Conservation (phyloP, 2,113 vertebrate species). For the Centropus unirufus region DNA sequence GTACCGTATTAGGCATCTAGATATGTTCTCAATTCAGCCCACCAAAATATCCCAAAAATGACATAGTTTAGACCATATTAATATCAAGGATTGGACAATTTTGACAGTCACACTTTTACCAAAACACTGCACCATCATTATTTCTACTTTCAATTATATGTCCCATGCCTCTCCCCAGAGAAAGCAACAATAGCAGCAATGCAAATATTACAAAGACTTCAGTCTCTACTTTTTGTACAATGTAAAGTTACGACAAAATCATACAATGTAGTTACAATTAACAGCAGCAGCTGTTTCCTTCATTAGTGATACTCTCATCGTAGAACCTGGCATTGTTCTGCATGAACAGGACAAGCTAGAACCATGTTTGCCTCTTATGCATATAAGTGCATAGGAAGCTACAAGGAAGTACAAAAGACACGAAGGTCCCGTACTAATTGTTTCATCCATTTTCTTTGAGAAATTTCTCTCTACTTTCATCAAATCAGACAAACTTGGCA, state of each 20-base stretch:
- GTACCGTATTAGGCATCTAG: background rate
- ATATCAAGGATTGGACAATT: background rate
- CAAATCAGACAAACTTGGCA: background rate
- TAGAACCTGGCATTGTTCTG: fast-evolving
- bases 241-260: background rate
- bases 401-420: background rate
- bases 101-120: background rate
- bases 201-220: background rate
- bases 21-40: background rate
- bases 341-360: background rate
- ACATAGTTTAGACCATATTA: background rate
- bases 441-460: background rate
- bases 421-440: background rate
- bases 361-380: background rate
- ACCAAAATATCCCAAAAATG: background rate
- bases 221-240: background rate
- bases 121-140: background rate
- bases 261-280: background rate
- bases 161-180: background rate
- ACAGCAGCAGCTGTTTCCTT: background rate
- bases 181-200: background rate
- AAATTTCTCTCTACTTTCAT: background rate
- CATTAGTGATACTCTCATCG: background rate
- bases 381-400: background rate
- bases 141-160: background rate